These are phyloP conservation scores for Pristionchus arcanus DNA, from an alignment of 2,888 invertebrate species.

Conservation along the genomic window DNA sequence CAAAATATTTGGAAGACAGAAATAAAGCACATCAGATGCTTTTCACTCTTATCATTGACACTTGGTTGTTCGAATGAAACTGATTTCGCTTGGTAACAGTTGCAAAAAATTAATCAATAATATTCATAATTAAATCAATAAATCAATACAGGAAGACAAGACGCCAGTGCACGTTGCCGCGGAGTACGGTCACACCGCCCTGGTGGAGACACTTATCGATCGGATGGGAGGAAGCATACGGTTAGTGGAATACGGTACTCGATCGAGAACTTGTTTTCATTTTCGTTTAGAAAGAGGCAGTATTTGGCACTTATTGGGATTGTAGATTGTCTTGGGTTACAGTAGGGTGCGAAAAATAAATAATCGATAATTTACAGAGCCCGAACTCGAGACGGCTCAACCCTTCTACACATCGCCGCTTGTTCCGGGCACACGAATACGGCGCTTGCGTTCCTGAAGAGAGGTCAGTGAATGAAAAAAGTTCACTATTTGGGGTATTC, in stretches of 20 bases:
- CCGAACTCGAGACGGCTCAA: conserved; percentile 89
- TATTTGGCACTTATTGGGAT: too few relatives aligned
- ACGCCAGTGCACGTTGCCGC: conserved; percentile 98
- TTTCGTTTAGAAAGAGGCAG: too few relatives aligned
- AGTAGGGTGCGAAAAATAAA: too few relatives aligned
- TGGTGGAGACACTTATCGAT: conserved; percentile 96
- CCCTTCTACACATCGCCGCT: conserved; percentile 98
- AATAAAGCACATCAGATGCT: too few relatives aligned
- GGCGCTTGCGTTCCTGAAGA: conserved; percentile 97
- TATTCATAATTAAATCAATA: not conserved
- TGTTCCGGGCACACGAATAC: conserved; percentile 97
- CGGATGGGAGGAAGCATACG: conserved; percentile 92
- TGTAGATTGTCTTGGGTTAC: too few relatives aligned
- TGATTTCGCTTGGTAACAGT: not conserved
- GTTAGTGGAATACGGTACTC: not conserved
- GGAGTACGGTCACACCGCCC: conserved; percentile 94
- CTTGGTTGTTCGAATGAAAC: too few relatives aligned
- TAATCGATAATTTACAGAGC: conserved; percentile 52
- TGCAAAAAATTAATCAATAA: not conserved
- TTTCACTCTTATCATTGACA: too few relatives aligned
- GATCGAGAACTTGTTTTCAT: too few relatives aligned
- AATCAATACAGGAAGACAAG: conserved; percentile 85
- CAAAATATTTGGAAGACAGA: too few relatives aligned
- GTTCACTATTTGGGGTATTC: too few relatives aligned
- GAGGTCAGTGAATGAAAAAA: conserved; percentile 82